A percentile compares a stretch with the other conserved stretches of the same genome.
Evolutionary conservation across 2,797 vertebrate genomes (phyloP).

Genomic region (Sebastes nivosus): DNA sequence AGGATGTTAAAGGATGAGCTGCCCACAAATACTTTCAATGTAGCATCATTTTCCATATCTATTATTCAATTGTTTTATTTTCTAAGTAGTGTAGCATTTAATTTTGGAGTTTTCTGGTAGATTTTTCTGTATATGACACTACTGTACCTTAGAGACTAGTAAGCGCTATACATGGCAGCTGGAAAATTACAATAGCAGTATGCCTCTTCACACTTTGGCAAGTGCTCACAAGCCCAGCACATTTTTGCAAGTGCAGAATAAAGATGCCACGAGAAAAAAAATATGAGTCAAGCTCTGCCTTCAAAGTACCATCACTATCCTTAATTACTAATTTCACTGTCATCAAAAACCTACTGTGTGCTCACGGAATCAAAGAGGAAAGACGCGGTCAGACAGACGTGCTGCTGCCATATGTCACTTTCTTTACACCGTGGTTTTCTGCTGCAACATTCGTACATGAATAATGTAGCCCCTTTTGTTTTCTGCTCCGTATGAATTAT

Average conservation of each 20-base stretch:
- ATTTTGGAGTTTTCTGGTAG: conserved; percentile 1
- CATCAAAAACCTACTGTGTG: conserved; percentile 18
- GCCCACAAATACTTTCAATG: neutral
- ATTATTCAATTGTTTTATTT: neutral
- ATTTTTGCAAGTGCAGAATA: conserved; percentile 35
- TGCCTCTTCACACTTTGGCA: conserved; percentile 29
- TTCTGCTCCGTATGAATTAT: conserved; percentile 54
- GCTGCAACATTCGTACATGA: conserved; percentile 32
- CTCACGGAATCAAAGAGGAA: conserved; percentile 27
- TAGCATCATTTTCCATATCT: neutral
- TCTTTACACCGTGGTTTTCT: conserved; percentile 8
- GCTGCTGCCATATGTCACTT: conserved; percentile 14
- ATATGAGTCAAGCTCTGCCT: conserved; percentile 14
- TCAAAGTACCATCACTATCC: conserved; percentile 24
- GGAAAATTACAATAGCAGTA: conserved; percentile 27
- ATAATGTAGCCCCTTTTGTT: conserved; percentile 50
- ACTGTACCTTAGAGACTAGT: neutral
- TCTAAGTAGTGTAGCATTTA: neutral
- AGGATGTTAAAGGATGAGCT: neutral
- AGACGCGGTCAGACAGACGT: neutral
- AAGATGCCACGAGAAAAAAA: conserved; percentile 37
- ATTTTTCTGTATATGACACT: neutral
- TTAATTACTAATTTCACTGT: conserved; percentile 38
- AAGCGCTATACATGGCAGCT: neutral
- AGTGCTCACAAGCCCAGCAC: neutral